Conservation (phyloP, 2,888 invertebrate species). For the Apomyelois bistriatella region DNA sequence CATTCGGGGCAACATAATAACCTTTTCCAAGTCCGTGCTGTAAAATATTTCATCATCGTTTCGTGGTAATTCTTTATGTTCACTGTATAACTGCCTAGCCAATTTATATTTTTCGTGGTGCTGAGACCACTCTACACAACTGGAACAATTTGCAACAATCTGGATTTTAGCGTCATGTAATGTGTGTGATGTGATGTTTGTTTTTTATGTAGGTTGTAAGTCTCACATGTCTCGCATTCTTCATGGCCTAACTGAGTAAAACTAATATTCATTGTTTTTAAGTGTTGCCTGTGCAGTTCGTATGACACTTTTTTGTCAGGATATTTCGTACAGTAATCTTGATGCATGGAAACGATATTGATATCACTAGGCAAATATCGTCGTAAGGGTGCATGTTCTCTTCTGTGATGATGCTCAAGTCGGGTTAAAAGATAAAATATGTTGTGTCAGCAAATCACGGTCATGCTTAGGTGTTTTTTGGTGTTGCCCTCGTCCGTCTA, state of each 20-base stretch:
- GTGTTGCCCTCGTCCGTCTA: too few relatives aligned
- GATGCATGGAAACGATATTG: too few relatives aligned
- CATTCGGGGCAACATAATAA: too few relatives aligned
- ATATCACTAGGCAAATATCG: too few relatives aligned
- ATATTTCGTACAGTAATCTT: not conserved
- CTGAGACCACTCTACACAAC: not conserved
- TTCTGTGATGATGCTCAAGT: too few relatives aligned
- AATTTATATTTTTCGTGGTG: not conserved
- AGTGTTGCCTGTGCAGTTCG: not conserved
- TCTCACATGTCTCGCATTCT: slow-evolving; percentile 2
- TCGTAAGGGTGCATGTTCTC: too few relatives aligned
- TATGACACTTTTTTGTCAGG: slow-evolving; percentile 4
- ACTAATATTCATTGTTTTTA: slow-evolving; percentile 2
- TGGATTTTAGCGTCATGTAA: not conserved
- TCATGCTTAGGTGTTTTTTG: too few relatives aligned
- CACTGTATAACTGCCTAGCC: not conserved
- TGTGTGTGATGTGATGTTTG: too few relatives aligned
- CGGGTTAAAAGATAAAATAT: too few relatives aligned
- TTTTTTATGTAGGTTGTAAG: not conserved
- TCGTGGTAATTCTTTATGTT: slow-evolving; percentile 11
- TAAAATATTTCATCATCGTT: too few relatives aligned
- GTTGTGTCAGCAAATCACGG: too few relatives aligned
- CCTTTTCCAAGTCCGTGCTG: too few relatives aligned
- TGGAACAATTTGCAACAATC: not conserved
- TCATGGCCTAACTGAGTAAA: slow-evolving; percentile 2